Conservation (phyloP, 1,140 invertebrate genomes). For the Heliconius congener region DNA sequence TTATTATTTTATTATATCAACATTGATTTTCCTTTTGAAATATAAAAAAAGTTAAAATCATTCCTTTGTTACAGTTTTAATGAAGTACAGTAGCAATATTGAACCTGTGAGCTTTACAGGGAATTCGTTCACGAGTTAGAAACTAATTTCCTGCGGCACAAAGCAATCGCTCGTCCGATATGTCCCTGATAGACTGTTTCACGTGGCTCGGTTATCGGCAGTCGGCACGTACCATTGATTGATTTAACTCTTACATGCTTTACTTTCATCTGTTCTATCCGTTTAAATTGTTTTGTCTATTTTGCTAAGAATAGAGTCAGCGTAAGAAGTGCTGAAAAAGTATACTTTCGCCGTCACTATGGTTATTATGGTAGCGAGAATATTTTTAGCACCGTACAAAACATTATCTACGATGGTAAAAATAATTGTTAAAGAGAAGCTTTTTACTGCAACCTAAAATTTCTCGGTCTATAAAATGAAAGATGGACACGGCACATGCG, state of each 20-base stretch:
- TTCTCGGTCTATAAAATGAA: too few species aligned
- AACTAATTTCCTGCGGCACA: slow-evolving; percentile 77
- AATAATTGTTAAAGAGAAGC: too few species aligned
- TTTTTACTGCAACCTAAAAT: too few species aligned
- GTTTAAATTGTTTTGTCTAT: too few species aligned
- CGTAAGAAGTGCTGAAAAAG: too few species aligned
- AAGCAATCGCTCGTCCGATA: slow-evolving; percentile 67
- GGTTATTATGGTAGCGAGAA: too few species aligned
- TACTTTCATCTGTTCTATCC: not conserved
- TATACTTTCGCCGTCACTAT: too few species aligned
- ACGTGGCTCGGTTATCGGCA: slow-evolving; percentile 17
- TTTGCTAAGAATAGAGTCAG: too few species aligned
- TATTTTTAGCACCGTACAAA: too few species aligned
- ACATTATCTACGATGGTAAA: too few species aligned
- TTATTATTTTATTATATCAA: too few species aligned
- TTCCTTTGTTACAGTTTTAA: not conserved
- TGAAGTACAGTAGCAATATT: not conserved
- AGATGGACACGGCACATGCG: too few species aligned
- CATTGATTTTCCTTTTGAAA: not conserved
- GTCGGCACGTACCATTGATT: slow-evolving; percentile 54
- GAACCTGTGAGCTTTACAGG: slow-evolving; percentile 31
- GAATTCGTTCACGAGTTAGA: slow-evolving; percentile 61
- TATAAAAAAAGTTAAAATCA: not conserved
- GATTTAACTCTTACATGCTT: slow-evolving; percentile 43
- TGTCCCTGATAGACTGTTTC: slow-evolving; percentile 54